Percentiles rank a stretch among this genome's conserved stretches.
These are phyloP conservation scores for Cryptocephalus moraei DNA, from an alignment of 2,888 invertebrate species.

Conservation along the genomic window DNA sequence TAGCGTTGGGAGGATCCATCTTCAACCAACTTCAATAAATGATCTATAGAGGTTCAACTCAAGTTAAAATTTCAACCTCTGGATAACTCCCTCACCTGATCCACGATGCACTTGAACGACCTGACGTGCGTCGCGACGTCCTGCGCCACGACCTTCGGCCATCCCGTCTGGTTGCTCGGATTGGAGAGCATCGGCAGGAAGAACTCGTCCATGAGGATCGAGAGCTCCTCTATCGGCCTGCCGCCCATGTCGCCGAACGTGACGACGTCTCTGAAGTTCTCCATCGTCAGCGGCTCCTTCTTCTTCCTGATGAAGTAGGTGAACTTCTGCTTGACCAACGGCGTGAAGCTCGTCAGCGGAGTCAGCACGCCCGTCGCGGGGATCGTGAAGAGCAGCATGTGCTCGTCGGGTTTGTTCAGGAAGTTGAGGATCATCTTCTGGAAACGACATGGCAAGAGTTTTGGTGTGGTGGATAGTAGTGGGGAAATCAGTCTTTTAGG, in stretches of 20 bases:
- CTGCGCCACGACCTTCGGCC: slow-evolving; percentile 62
- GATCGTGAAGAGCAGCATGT: slow-evolving; percentile 51
- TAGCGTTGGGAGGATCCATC: too few relatives aligned
- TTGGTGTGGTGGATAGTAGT: too few relatives aligned
- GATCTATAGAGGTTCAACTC: too few relatives aligned
- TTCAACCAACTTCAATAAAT: too few relatives aligned
- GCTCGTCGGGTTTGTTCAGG: slow-evolving; percentile 38
- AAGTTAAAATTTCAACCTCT: too few relatives aligned
- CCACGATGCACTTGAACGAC: slow-evolving; percentile 57
- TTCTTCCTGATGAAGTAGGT: slow-evolving; percentile 67
- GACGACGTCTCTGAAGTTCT: slow-evolving; percentile 44
- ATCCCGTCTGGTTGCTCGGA: slow-evolving; percentile 56
- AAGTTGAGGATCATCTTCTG: slow-evolving; percentile 47
- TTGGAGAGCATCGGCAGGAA: slow-evolving; percentile 64
- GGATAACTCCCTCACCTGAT: slow-evolving; percentile 42
- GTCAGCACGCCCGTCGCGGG: slow-evolving; percentile 53
- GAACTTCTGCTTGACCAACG: slow-evolving; percentile 52
- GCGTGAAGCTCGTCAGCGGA: slow-evolving; percentile 53
- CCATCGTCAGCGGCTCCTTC: slow-evolving; percentile 49
- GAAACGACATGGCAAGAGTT: slow-evolving; percentile 13
- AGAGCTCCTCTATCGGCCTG: slow-evolving; percentile 54
- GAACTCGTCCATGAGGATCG: slow-evolving; percentile 54
- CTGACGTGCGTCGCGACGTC: slow-evolving; percentile 63
- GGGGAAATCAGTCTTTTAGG: too few relatives aligned
- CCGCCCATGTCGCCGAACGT: slow-evolving; percentile 64